Evolutionary conservation across 2,113 vertebrate genomes (phyloP).

Genomic region (Haemorhous mexicanus): DNA sequence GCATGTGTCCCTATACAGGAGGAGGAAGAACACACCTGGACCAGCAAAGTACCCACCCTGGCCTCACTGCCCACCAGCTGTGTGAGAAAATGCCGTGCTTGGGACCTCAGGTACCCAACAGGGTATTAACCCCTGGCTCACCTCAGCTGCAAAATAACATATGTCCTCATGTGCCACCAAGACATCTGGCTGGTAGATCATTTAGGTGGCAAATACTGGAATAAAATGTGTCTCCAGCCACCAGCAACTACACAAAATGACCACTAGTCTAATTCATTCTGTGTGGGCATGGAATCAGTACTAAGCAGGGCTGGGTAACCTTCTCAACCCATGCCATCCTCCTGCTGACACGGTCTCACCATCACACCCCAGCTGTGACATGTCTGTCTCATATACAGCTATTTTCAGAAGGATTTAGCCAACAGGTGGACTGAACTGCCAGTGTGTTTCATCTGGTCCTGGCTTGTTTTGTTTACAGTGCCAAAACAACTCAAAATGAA

Average conservation of each 20-base stretch:
- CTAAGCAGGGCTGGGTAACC: background rate
- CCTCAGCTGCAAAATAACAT: background rate
- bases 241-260: background rate
- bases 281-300: fast-evolving
- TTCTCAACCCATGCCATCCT: background rate
- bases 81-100: background rate
- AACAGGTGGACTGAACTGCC: constrained; percentile 56
- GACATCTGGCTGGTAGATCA: background rate
- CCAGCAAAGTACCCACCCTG: fast-evolving
- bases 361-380: fast-evolving
- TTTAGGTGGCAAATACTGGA: background rate
- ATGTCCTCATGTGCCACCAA: fast-evolving
- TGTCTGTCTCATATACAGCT: background rate
- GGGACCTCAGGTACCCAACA: fast-evolving
- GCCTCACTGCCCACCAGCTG: fast-evolving
- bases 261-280: background rate
- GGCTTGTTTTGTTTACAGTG: constrained; percentile 42
- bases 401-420: background rate
- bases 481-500: constrained; percentile 19
- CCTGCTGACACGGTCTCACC: background rate
- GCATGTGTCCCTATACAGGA: fast-evolving
- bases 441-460: constrained; percentile 32
- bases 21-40: background rate
- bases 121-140: background rate
- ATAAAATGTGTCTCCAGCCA: background rate